These are phyloP conservation scores for Adineta ricciae DNA, from an alignment of 2,888 invertebrate genomes.

Conservation along the genomic window DNA sequence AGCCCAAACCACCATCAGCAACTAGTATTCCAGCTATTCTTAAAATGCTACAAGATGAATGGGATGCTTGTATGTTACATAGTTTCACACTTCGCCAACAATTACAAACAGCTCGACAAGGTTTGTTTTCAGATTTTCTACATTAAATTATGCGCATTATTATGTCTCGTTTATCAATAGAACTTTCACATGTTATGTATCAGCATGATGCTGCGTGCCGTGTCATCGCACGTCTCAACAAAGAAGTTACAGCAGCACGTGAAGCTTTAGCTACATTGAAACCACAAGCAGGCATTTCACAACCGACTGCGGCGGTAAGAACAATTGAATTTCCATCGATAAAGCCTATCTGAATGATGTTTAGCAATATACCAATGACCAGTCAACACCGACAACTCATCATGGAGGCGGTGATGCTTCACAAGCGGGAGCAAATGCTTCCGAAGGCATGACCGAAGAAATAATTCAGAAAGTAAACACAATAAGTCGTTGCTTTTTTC, in stretches of 20 bases:
- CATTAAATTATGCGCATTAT: no score
- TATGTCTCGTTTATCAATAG: no score
- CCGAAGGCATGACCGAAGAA: constrained; percentile 83
- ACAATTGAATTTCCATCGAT: not conserved
- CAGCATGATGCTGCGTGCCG: constrained; percentile 98
- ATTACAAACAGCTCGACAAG: constrained; percentile 80
- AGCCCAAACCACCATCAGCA: constrained; percentile 89
- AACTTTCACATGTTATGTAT: constrained; percentile 34
- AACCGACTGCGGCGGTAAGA: constrained; percentile 24
- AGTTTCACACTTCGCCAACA: constrained; percentile 93
- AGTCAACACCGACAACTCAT: not conserved
- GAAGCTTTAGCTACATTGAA: constrained; percentile 96
- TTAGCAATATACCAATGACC: not conserved
- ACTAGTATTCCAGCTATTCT: constrained; percentile 82
- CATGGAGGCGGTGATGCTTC: not conserved
- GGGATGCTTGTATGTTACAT: constrained; percentile 91
- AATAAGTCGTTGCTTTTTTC: no score
- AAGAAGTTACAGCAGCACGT: constrained; percentile 93
- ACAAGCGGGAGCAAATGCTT: constrained; percentile 49
- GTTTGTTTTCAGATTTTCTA: constrained; percentile 39
- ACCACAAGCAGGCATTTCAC: constrained; percentile 60
- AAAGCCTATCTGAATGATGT: not conserved
- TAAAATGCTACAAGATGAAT: constrained; percentile 55
- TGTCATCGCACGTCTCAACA: constrained; percentile 88
- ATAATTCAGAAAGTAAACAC: constrained; percentile 66